Evolutionary conservation across 2,888 invertebrate species (phyloP).

Genomic region (Nomada lathburiana): DNA sequence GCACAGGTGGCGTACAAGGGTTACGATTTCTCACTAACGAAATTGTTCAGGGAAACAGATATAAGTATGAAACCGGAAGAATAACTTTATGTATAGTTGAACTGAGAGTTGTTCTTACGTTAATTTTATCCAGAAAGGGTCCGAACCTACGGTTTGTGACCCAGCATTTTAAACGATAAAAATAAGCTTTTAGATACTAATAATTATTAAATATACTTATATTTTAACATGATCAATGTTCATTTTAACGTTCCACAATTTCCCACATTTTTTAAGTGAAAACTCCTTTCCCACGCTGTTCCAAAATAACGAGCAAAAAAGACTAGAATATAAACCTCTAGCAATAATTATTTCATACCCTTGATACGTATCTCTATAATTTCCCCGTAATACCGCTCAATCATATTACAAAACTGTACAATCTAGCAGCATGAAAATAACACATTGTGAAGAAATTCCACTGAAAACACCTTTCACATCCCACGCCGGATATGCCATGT

Average conservation of each 20-base stretch:
- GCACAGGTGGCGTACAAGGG: conserved; percentile 35
- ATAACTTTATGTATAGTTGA: conserved; percentile 36
- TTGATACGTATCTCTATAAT: not conserved
- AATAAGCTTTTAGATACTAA: not conserved
- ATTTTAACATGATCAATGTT: too few species aligned
- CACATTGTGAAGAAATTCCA: not conserved
- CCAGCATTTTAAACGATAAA: conserved; percentile 48
- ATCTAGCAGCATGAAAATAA: not conserved
- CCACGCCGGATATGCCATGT: not conserved
- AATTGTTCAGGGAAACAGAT: conserved; percentile 18
- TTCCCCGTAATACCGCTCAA: not conserved
- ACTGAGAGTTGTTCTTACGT: conserved; percentile 78
- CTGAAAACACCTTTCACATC: not conserved
- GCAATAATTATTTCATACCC: not conserved
- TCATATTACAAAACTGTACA: not conserved
- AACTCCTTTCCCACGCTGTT: too few species aligned
- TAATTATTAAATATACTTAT: not conserved
- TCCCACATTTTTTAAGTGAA: too few species aligned
- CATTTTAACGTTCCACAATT: too few species aligned
- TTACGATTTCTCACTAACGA: conserved; percentile 52
- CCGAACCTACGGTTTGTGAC: conserved; percentile 74
- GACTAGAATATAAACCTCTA: not conserved
- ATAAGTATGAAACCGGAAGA: not conserved
- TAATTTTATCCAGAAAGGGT: conserved; percentile 82
- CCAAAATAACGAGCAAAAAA: too few species aligned